Evolutionary conservation across 1,140 invertebrate species (phyloP), one percentile per base, ranked within the genome.

Genomic region (Drosophila tristis): DNA sequence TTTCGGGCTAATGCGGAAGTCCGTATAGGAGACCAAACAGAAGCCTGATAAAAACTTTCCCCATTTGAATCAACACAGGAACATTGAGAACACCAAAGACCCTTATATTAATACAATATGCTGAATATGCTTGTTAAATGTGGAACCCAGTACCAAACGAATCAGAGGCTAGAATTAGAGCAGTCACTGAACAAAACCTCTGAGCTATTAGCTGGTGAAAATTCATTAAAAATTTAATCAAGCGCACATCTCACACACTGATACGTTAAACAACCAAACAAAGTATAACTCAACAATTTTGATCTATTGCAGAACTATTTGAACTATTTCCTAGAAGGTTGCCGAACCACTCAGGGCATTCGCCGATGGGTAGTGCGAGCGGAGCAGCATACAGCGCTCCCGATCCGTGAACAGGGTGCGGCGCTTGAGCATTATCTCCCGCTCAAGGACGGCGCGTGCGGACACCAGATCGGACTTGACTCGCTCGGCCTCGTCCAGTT

Each of bases 341-440:
- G 48, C 63, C 2, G 49, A 57, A 13, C 95, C 95, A 57, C 94
- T 94, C 11, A 96, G 93, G 47, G 94, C 93, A 55, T 94, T 93
- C 7, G 95, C 93, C 0, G 94, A 94, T 1, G 95, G 95, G 93
- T 95, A 96, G 73, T 94, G 94, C 0, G 95, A 94, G 8, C 95
- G 92, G 1, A 95, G 92, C 20, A 93, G 79, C 74, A 94, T 93
- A 63, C 94, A 95, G 47, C 96, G 93, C 53, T 96, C 94, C 67
- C 94, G 92, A 78, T 96, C 96, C 57, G 96, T 94, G 60, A 94
- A 94, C 0, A 96, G 80, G 16, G 94, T 95, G 90, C 96, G 96
- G 31, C 94, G 93, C 82, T 96, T 96, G 13, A 95, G 93, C 73
- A 95, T 94, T 43, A 96, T 95, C 81, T 96, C 95, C 13, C 94